phyloP scores from a whole-genome alignment of 2,888 invertebrate genomes.

The Neuroscelio doddi region DNA sequence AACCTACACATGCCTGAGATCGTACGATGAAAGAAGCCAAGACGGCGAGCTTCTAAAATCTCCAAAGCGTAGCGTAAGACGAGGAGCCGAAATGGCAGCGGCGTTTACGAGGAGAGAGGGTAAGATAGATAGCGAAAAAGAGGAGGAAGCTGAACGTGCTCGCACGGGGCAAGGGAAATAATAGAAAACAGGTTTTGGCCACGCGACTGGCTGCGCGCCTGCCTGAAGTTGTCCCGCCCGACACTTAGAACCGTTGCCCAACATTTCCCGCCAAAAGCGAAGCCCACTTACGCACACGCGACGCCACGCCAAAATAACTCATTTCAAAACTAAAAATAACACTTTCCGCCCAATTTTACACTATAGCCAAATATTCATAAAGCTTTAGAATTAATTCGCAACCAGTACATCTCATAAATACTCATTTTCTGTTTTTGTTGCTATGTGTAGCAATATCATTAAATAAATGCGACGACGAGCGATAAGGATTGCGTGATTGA shows the following conservation, averaged over 20 bases:
- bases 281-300: conserved; percentile 30
- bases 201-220: conserved; percentile 57
- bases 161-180: conserved; percentile 21
- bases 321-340: too few species aligned
- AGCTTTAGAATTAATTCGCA: too few species aligned
- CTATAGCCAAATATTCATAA: too few species aligned
- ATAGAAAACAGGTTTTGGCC: conserved; percentile 64
- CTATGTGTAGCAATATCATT: too few species aligned
- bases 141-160: conserved; percentile 39
- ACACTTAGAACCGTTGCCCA: conserved; percentile 44
- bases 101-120: conserved; percentile 33
- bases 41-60: conserved; percentile 19
- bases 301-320: conserved; percentile 38
- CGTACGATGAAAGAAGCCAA: conserved; percentile 24
- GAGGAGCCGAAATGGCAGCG: conserved; percentile 54
- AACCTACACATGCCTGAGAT: conserved; percentile 6
- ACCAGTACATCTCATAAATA: too few species aligned
- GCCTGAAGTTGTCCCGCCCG: conserved; percentile 38
- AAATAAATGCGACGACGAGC: too few species aligned
- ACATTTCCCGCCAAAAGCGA: conserved; percentile 63
- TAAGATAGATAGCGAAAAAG: conserved; percentile 50
- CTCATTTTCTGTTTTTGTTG: too few species aligned
- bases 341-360: too few species aligned
- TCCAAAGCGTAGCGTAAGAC: conserved; percentile 57
- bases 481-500: too few species aligned